phyloP scores from a whole-genome alignment of 2,888 invertebrate genomes.

The Listrodromus nycthemerus region DNA sequence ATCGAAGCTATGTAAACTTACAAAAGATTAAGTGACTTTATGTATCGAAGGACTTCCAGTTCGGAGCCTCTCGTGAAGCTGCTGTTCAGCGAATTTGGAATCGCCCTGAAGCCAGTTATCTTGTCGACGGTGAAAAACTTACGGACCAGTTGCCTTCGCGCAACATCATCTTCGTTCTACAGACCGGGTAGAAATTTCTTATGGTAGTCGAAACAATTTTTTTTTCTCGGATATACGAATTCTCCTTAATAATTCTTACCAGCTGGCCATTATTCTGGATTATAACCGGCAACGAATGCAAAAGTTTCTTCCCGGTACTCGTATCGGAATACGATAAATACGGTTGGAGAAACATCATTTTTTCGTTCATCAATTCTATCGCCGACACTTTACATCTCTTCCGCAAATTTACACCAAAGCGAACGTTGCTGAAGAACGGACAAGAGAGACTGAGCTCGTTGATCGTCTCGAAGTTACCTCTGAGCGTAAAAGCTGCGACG shows the following conservation, averaged over 20 bases:
- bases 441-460: conserved; percentile 79
- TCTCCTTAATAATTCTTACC: conserved; percentile 57
- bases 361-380: conserved; percentile 80
- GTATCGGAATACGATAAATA: conserved; percentile 85
- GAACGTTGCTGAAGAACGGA: conserved; percentile 79
- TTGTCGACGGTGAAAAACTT: conserved; percentile 90
- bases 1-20: conserved; percentile 69
- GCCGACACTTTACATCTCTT: conserved; percentile 81
- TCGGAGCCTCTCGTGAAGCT: conserved; percentile 73
- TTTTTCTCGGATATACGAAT: background rate
- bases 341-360: conserved; percentile 86
- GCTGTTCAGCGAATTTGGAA: conserved; percentile 70
- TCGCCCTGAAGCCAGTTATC: conserved; percentile 82
- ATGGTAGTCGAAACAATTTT: background rate
- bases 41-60: conserved; percentile 79
- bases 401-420: conserved; percentile 83
- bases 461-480: conserved; percentile 83
- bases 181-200: background rate
- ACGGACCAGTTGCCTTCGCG: conserved; percentile 88
- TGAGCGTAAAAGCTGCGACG: conserved; percentile 82
- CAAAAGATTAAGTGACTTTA: conserved; percentile 81
- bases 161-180: conserved; percentile 80
- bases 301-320: conserved; percentile 78
- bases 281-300: conserved; percentile 87
- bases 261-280: conserved; percentile 83